Evolutionary conservation across 2,888 invertebrate genomes (phyloP).

Genomic region (Noctua janthe): DNA sequence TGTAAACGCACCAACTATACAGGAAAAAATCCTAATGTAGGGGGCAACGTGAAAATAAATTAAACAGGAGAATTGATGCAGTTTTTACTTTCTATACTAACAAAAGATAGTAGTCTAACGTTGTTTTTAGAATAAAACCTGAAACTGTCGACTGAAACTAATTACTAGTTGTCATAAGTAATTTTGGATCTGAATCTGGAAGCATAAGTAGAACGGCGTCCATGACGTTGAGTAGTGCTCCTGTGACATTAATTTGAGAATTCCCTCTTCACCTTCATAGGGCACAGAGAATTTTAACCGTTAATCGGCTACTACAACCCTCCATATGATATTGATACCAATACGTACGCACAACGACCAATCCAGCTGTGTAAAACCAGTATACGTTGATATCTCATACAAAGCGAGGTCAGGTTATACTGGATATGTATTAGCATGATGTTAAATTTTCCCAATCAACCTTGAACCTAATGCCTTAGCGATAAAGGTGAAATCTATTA

Average conservation of each 20-base stretch:
- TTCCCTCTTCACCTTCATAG: too few relatives aligned
- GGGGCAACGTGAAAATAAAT: too few relatives aligned
- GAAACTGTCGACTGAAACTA: not conserved
- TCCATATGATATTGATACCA: not conserved
- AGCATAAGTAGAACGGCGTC: too few relatives aligned
- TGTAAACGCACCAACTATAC: too few relatives aligned
- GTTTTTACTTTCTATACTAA: not conserved
- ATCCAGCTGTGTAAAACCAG: not conserved
- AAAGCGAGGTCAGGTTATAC: not conserved
- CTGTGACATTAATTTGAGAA: too few relatives aligned
- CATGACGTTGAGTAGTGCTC: too few relatives aligned
- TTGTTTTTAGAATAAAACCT: not conserved
- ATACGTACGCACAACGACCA: not conserved
- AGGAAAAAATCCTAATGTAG: too few relatives aligned
- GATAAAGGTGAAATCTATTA: too few relatives aligned
- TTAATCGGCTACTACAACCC: not conserved
- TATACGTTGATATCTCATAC: not conserved
- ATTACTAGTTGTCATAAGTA: not conserved
- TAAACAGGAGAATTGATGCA: not conserved
- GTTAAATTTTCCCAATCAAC: too few relatives aligned
- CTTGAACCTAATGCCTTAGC: too few relatives aligned
- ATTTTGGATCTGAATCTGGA: not conserved
- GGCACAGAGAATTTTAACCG: not conserved
- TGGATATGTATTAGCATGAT: too few relatives aligned
- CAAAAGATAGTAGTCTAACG: not conserved